Percentiles rank a stretch among this genome's conserved stretches.
These are phyloP conservation scores for Lasius fuliginosus DNA, from an alignment of 2,888 invertebrate species.

Conservation along the genomic window DNA sequence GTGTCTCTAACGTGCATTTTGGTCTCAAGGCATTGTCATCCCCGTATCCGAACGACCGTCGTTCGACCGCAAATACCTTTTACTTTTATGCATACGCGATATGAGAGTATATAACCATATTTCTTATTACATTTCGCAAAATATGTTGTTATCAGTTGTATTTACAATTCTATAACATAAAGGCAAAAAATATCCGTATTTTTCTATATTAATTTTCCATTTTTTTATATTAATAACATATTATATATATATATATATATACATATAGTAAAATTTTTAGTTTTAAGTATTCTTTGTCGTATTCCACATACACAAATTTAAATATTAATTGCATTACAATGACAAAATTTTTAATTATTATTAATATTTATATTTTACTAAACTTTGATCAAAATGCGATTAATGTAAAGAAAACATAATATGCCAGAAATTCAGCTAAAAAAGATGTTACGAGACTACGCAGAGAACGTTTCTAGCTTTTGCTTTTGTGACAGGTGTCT, in stretches of 20 bases:
- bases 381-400: background rate
- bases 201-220: background rate
- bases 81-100: conserved; percentile 63
- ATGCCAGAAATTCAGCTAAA: background rate
- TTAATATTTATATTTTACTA: background rate
- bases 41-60: conserved; percentile 77
- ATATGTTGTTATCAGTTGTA: background rate
- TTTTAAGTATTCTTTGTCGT: background rate
- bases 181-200: background rate
- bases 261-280: background rate
- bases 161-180: background rate
- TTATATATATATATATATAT: background rate
- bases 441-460: background rate
- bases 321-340: background rate
- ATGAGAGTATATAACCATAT: conserved; percentile 62
- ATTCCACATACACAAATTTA: background rate
- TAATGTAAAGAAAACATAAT: background rate
- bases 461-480: conserved; percentile 14
- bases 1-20: conserved; percentile 83
- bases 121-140: conserved; percentile 65
- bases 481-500: conserved; percentile 53
- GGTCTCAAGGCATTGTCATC: conserved; percentile 78
- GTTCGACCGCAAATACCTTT: conserved; percentile 64
- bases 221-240: background rate
- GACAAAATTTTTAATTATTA: background rate